These are phyloP conservation scores for Pheucticus melanocephalus DNA, from an alignment of 2,113 vertebrate genomes.

Conservation along the genomic window DNA sequence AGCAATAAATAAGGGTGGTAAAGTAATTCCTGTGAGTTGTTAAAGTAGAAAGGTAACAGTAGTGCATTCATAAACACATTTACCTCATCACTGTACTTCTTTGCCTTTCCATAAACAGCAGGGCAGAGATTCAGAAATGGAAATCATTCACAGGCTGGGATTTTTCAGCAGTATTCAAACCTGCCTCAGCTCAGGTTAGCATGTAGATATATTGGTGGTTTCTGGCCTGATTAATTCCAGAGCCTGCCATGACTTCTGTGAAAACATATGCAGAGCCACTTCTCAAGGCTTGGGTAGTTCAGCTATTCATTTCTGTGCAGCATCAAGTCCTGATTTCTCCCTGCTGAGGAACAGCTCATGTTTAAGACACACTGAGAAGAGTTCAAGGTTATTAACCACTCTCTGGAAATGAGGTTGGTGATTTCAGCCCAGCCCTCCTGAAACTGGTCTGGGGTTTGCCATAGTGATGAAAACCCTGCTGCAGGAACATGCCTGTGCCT, in stretches of 20 bases:
- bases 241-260: background rate
- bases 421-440: background rate
- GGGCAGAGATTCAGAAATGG: background rate
- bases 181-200: background rate
- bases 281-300: background rate
- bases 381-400: background rate
- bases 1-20: conserved; percentile 17
- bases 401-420: background rate
- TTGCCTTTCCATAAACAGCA: background rate
- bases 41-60: conserved; percentile 36
- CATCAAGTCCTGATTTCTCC: background rate
- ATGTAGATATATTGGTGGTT: background rate
- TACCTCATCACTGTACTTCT: background rate
- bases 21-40: conserved; percentile 2
- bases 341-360: background rate
- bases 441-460: background rate
- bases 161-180: background rate
- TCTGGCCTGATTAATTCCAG: background rate
- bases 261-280: background rate
- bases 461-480: background rate
- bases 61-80: background rate
- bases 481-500: background rate
- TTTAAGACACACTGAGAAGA: background rate
- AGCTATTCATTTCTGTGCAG: background rate
- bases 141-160: background rate